phyloP scores from a whole-genome alignment of 2,888 invertebrate species.

The Caenorhabditis doughertyi region DNA sequence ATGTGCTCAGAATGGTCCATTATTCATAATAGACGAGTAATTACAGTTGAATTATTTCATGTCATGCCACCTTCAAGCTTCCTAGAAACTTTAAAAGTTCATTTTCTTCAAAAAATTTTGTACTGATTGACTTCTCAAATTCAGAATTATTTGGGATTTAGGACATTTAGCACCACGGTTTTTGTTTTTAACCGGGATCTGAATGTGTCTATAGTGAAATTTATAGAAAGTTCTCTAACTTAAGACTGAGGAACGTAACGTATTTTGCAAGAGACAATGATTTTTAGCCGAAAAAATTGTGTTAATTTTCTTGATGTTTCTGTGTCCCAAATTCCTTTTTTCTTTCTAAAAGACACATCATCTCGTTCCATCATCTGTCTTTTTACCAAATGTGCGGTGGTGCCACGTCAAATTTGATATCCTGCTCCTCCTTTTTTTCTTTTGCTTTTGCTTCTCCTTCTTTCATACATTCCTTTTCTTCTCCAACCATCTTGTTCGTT shows the following conservation, averaged over 20 bases:
- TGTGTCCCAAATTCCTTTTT: not conserved
- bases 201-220: no score
- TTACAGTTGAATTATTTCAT: no score
- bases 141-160: no score
- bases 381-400: conserved; percentile 4
- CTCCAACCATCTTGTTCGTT: no score
- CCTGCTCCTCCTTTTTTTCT: conserved; percentile 24
- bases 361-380: conserved; percentile 26
- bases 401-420: conserved; percentile 56
- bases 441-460: not conserved
- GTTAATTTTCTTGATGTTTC: not conserved
- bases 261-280: not conserved
- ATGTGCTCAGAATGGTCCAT: no score
- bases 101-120: no score
- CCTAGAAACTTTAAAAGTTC: no score
- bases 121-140: no score
- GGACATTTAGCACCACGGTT: no score
- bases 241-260: not conserved
- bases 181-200: no score
- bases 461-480: not conserved
- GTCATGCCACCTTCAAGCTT: no score
- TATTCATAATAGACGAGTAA: no score
- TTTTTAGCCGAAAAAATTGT: not conserved
- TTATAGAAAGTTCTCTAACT: not conserved
- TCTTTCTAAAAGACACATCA: conserved; percentile 15